Base-by-base conservation (phyloP, 1,140 invertebrate species). In the Drosophila hydei region DNA sequence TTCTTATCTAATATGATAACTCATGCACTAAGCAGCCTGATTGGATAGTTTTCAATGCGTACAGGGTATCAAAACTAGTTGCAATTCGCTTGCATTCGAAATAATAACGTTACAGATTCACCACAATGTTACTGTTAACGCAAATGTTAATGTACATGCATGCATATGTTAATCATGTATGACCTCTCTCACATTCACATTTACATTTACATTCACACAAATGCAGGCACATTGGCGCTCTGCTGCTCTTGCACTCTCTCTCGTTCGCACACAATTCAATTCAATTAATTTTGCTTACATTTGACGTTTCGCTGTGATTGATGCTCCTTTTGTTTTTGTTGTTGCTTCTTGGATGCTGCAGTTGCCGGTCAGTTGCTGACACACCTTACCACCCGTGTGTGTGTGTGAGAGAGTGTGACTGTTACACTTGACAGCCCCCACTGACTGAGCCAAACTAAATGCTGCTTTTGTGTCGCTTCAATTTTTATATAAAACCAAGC, bases 401-500 rank as follows among this genome's bases (percentile, higher is more conserved):
- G 54, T 56, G 48, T 73, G 40, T 56, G 45, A 65, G 65, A 77
- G 64, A 42, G 40, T 14, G 64, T 65, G 75, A 61, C 61, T 69
- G 56, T 78, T 55, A 68, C 65, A 71, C 68, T 75, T 58, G 55
- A 33, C 70, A 69, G 74, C 62, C 72, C 77, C 72, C 77, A 77
- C 74, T 69, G 75, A 63, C 63, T 51, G 48, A 69, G 63, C 51
- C 77, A 60, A 61, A 87, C 81, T 87, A 87, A 87, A 75, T 72
- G 81, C 83, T 88, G 83, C 68, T 68, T 67, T 81, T 88, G 71
- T 87, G 70, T 81, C 51, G 75, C 81, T 81, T 87, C 77, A 87
- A 87, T 87, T 87, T 83, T 87, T 87, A 87, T 87, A 87, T 88
- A 36, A 63, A 68, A 64, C 62, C 78, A 76, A 61, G 80, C 55